Evolutionary conservation across 2,113 vertebrate genomes (phyloP).

Genomic region (Myiagra hebetior): DNA sequence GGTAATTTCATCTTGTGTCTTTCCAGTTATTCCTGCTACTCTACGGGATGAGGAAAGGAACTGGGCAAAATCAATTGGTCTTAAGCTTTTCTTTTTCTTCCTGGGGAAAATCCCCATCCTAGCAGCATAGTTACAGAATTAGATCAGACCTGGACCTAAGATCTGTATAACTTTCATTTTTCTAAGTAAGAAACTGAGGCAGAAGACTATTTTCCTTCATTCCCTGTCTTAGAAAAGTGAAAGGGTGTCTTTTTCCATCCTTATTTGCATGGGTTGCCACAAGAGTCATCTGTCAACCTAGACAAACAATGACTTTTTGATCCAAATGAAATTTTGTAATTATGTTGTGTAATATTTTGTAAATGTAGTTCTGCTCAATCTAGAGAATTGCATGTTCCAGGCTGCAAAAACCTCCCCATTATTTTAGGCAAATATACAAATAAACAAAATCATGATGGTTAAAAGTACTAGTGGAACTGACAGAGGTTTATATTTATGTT

Average conservation of each 20-base stretch:
- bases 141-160: neutral
- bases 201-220: neutral
- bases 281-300: neutral
- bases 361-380: neutral
- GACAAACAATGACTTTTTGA: neutral
- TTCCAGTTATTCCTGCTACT: neutral
- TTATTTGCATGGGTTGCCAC: neutral
- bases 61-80: neutral
- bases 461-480: neutral
- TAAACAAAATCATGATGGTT: neutral
- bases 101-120: neutral
- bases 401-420: rapidly evolving
- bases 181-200: neutral
- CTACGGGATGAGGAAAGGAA: neutral
- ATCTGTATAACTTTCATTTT: neutral
- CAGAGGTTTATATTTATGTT: neutral
- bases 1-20: neutral
- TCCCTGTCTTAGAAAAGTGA: neutral
- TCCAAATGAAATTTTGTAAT: neutral
- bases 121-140: neutral
- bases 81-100: neutral
- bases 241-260: neutral
- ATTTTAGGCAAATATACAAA: neutral
- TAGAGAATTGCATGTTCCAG: neutral
- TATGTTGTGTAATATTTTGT: neutral